Evolutionary conservation across 1,140 invertebrate species (phyloP).

Genomic region (Periplaneta americana): DNA sequence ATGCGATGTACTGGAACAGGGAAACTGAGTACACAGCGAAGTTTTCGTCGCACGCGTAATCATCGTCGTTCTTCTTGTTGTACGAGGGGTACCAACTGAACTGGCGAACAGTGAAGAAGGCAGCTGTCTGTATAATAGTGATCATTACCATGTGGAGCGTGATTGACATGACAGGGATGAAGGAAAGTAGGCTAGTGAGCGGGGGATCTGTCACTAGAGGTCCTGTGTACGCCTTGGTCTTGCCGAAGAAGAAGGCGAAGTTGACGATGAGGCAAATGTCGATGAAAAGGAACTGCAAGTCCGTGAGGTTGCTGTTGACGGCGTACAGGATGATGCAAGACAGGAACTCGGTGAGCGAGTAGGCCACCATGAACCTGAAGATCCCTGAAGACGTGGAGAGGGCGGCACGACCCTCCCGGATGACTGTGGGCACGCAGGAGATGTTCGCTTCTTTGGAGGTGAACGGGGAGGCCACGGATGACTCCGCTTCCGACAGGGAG

Average conservation of each 20-base stretch:
- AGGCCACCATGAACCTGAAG: constrained; percentile 97
- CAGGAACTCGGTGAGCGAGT: constrained; percentile 90
- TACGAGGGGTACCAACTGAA: constrained; percentile 52
- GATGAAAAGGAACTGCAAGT: constrained; percentile 80
- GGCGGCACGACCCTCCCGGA: constrained; percentile 81
- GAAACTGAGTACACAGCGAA: constrained; percentile 80
- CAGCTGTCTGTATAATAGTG: constrained; percentile 35
- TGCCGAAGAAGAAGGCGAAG: constrained; percentile 72
- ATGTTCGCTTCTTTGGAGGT: constrained; percentile 88
- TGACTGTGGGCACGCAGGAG: constrained; percentile 68
- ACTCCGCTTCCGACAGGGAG: constrained; percentile 89
- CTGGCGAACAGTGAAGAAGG: constrained; percentile 39
- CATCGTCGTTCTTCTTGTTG: constrained; percentile 37
- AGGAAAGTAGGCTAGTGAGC: constrained; percentile 52
- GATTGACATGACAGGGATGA: constrained; percentile 59
- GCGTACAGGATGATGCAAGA: constrained; percentile 87
- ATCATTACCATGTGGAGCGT: constrained; percentile 63
- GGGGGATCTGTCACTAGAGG: constrained; percentile 53
- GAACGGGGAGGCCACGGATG: constrained; percentile 91
- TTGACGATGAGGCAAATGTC: constrained; percentile 77
- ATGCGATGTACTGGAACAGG: constrained; percentile 83
- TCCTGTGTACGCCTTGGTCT: constrained; percentile 53
- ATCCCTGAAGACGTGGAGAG: constrained; percentile 92
- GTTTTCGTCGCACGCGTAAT: constrained; percentile 60
- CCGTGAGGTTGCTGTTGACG: constrained; percentile 63